phyloP scores from a whole-genome alignment of 2,797 vertebrate genomes.

The Benthosema pterotum region DNA sequence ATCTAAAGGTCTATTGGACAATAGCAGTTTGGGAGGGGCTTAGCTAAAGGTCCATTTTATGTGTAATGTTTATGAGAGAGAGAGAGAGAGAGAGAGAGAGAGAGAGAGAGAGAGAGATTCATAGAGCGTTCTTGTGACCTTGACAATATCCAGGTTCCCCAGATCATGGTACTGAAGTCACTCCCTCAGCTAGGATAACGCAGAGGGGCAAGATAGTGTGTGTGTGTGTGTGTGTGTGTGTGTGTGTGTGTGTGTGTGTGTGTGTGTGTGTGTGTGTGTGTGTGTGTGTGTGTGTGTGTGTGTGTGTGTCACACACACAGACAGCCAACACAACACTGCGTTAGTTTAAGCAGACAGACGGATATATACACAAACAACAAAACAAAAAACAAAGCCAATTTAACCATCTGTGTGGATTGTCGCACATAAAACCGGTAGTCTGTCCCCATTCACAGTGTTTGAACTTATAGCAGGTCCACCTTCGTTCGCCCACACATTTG shows the following conservation, averaged over 20 bases:
- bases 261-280: conserved; percentile 1
- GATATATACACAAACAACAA: too few species aligned
- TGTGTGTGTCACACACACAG: not conserved
- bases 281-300: too few species aligned
- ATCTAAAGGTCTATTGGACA: too few species aligned
- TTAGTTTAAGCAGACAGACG: too few species aligned
- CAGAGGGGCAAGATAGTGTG: conserved; percentile 16
- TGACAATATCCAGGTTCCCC: conserved; percentile 9
- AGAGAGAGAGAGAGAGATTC: conserved; percentile 15
- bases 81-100: not conserved
- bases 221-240: not conserved
- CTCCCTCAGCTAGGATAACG: conserved; percentile 38
- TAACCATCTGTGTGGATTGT: too few species aligned
- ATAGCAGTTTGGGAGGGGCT: too few species aligned
- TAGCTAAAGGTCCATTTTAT: too few species aligned
- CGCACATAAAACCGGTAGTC: too few species aligned
- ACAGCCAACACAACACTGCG: not conserved
- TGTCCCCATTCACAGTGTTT: too few species aligned
- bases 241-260: not conserved
- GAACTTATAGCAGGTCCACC: too few species aligned
- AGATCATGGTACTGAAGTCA: conserved; percentile 23
- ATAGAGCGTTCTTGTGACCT: conserved; percentile 21
- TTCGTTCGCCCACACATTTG: too few species aligned
- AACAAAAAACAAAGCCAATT: too few species aligned
- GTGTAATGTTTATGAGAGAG: not conserved